Conservation (phyloP, 1,140 invertebrate species). For the Drosophila erecta region DNA sequence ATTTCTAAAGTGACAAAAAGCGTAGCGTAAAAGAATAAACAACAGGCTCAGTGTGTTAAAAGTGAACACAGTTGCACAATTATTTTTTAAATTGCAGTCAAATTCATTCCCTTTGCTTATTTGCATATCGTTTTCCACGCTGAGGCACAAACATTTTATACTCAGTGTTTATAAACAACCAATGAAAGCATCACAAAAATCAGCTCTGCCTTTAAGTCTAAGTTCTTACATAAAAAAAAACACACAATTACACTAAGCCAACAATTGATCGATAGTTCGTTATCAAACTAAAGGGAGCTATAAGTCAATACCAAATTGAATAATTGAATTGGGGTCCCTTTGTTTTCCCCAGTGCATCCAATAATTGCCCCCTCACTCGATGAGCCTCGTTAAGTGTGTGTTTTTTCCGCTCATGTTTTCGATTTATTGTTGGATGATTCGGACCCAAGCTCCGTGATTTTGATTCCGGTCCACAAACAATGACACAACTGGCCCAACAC, state of each 20-base stretch:
- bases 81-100: background rate
- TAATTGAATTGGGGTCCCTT: too few species aligned
- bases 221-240: too few species aligned
- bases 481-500: slow-evolving; percentile 29
- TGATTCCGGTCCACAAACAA: slow-evolving; percentile 21
- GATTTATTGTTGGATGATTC: slow-evolving; percentile 28
- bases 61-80: background rate
- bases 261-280: too few species aligned
- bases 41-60: background rate
- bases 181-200: background rate
- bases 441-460: slow-evolving; percentile 12
- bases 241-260: too few species aligned
- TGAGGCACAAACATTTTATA: background rate
- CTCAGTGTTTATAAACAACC: background rate
- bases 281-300: too few species aligned
- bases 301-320: too few species aligned
- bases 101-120: background rate
- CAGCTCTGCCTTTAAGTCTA: too few species aligned
- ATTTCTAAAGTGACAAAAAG: too few species aligned
- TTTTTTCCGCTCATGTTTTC: slow-evolving; percentile 24
- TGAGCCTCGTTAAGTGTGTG: background rate
- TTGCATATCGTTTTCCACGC: background rate
- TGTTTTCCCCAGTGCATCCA: slow-evolving; percentile 1
- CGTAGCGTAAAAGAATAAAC: background rate
- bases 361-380: slow-evolving; percentile 27